Percentiles rank a stretch among this genome's conserved stretches.
Evolutionary conservation across 2,888 invertebrate genomes (phyloP).

Genomic region (Philonicus albiceps): DNA sequence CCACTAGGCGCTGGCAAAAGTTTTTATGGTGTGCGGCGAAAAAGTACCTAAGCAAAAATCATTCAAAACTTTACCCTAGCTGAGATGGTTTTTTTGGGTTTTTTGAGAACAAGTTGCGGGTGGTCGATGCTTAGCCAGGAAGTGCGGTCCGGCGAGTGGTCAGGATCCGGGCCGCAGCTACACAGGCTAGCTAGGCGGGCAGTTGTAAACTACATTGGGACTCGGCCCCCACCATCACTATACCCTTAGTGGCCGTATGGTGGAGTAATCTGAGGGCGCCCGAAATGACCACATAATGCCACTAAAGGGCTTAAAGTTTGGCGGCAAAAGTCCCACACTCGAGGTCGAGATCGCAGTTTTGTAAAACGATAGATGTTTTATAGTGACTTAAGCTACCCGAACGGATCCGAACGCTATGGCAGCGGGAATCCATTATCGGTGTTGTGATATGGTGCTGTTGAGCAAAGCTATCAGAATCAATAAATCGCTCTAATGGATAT

Average conservation of each 20-base stretch:
- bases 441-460: neutral
- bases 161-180: neutral
- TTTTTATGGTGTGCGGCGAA: neutral
- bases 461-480: neutral
- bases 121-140: neutral
- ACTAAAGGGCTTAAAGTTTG: neutral
- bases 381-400: neutral
- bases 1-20: neutral
- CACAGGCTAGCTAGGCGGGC: neutral
- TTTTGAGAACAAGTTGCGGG: neutral
- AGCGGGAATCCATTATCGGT: neutral
- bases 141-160: neutral
- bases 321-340: neutral
- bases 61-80: neutral
- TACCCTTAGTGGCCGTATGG: neutral
- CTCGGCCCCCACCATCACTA: neutral
- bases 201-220: neutral
- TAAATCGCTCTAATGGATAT: neutral
- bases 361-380: neutral
- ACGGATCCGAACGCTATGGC: neutral
- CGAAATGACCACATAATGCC: neutral
- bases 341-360: neutral
- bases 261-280: neutral
- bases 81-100: neutral
- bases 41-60: neutral